Percentiles rank a stretch among this genome's conserved stretches.
Evolutionary conservation across 2,113 vertebrate species (phyloP).

Genomic region (Pipra filicauda): DNA sequence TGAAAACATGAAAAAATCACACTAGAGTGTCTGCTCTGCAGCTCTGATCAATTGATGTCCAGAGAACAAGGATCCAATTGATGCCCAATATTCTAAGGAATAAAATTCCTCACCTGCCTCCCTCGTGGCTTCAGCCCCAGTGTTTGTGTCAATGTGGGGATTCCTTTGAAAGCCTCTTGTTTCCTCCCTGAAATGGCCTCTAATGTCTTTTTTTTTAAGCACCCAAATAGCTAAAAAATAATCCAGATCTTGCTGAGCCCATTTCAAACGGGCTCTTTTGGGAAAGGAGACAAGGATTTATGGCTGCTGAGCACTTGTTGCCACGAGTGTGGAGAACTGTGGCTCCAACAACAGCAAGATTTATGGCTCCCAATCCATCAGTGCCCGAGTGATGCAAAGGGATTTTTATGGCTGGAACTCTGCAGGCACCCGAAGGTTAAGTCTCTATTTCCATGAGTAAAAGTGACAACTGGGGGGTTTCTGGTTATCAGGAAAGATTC

Average conservation of each 20-base stretch:
- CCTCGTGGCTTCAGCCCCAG: not conserved
- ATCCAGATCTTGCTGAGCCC: constrained; percentile 28
- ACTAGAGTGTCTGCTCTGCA: not conserved
- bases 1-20: not conserved
- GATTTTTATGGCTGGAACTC: constrained; percentile 2
- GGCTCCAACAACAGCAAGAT: constrained; percentile 17
- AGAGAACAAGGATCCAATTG: not conserved
- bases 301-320: constrained; percentile 26
- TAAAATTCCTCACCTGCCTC: not conserved
- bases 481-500: not conserved
- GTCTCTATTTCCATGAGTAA: not conserved
- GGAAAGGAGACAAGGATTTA: constrained; percentile 58
- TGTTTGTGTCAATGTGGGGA: not conserved
- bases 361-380: constrained; percentile 41
- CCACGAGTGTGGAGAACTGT: constrained; percentile 34
- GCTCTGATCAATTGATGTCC: not conserved
- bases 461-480: not conserved
- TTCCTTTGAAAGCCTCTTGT: not conserved
- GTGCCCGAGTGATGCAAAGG: rapidly evolving
- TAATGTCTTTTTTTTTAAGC: constrained; percentile 1
- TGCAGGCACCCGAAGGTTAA: constrained; percentile 8
- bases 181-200: not conserved
- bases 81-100: not conserved
- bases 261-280: constrained; percentile 36
- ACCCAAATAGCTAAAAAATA: constrained; percentile 13